Base-by-base conservation (phyloP, 2,797 vertebrate genomes). In the Mus spretus region DNA sequence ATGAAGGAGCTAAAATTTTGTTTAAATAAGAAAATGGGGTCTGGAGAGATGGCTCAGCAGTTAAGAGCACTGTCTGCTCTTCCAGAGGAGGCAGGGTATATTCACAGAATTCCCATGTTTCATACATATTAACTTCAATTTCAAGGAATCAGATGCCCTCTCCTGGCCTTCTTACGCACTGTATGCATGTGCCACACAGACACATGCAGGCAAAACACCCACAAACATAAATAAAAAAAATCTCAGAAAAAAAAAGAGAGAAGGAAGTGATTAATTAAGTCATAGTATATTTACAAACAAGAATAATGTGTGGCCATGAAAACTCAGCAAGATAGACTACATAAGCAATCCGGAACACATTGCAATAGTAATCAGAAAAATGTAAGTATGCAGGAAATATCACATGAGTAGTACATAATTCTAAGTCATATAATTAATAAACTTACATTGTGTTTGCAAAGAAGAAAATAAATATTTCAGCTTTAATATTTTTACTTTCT, bases 401-500 rank as follows among this genome's bases (percentile, higher is more conserved):
- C 11, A 77, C 31, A 20, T 57, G 55, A 91, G 57, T 9, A 74
- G 37, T 28, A 59, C 50, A 84, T 61, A 70, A 47, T 74, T 90
- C 40, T 88, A 61, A 14, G 5, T 59, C 92, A 5, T 24, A 89
- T 31, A 47, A 12, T 40, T 72, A 57, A 80, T 77, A 85, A n/a
- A 90, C 2, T 75, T 91, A 6, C 9, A 57, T 79, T 93, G 87
- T 26, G 91, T 96, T 93, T 89, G 65, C 37, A 96, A 79, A 74
- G 44, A 87, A 55, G 57, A 78, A 90, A 95, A 44, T 85, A 74
- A 0, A 4, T 86, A 93, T 80, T 81, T 8, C 26, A 61, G 70
- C 63, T 91, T 88, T 85, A 88, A 80, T 61, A 81, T 40, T 44
- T 93, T n/a, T 3, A 70, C n/a, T 90, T 94, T 89, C n/a, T 11